Base-by-base conservation (phyloP, 2,797 vertebrate species). In the Phrynocephalus forsythii region DNA sequence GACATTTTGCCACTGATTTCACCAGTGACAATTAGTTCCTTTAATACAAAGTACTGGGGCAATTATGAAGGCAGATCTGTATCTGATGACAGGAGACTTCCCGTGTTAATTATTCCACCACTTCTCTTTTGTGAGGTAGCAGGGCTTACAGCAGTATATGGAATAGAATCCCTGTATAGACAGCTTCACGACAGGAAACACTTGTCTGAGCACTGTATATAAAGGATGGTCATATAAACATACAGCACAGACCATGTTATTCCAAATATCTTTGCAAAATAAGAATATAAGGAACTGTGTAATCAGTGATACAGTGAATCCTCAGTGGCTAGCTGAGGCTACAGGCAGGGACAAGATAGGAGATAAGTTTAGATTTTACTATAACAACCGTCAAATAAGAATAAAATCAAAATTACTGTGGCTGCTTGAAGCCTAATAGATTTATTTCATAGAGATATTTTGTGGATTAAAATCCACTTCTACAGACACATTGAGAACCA, bases 31-130 rank as follows among this genome's bases (percentile, higher is more conserved):
- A 76, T 81, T 11, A 24, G 60, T 33, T 18, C 30, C 50, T 88
- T 88, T 76, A 50, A 69, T 30, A 85, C 38, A 82, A 76, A 81
- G 26, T 52, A 48, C 71, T 85, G 63, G 52, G 8, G 48, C 50
- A 3, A 18, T 81, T 85, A 60, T 75, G 72, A 82, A 85, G 75
- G 22, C 18, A 85, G 52, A 24, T 71, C 26, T 80, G 30, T 72
- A 85, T 69, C 26, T 18, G n/a, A 22, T 82, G 30, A 76, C 30
- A 56, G 24, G 20, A 22, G 63, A n/a, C 33, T 85, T 88, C 79
- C 30, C 10, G 24, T 56, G 60, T 26, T 33, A 68, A 13, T 71
- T 68, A 50, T 73, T 81, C 60, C 63, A 81, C 24, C n/a, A 52
- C 28, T 77, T 75, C 8, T 38, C 18, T 20, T 72, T 83, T 11